These are phyloP conservation scores for Scaptomyza graminum DNA, from an alignment of 1,140 invertebrate genomes.

Conservation along the genomic window DNA sequence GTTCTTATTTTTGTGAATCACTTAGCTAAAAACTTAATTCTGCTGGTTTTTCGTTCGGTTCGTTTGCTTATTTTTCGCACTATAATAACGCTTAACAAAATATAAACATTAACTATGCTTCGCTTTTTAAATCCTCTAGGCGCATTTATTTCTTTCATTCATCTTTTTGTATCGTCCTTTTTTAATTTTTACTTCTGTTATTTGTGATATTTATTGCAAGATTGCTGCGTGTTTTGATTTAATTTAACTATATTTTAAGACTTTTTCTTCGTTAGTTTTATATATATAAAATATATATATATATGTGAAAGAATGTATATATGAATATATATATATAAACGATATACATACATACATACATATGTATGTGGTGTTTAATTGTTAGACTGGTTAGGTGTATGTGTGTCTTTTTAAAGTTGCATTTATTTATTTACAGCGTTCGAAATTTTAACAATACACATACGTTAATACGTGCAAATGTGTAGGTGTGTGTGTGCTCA, in stretches of 20 bases:
- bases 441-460: slow-evolving; percentile 59
- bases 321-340: slow-evolving; percentile 33
- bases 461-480: slow-evolving; percentile 3
- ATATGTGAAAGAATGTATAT: slow-evolving; percentile 35
- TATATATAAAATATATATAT: slow-evolving; percentile 71
- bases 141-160: slow-evolving; percentile 53
- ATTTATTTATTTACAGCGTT: slow-evolving; percentile 66
- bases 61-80: slow-evolving; percentile 49
- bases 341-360: slow-evolving; percentile 32
- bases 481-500: slow-evolving; percentile 3
- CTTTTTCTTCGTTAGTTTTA: slow-evolving; percentile 61
- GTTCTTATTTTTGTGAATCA: slow-evolving; percentile 45
- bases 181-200: slow-evolving; percentile 14
- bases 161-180: slow-evolving; percentile 30
- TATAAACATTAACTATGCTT: slow-evolving; percentile 75
- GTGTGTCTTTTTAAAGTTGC: slow-evolving; percentile 29
- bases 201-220: slow-evolving; percentile 52
- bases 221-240: slow-evolving; percentile 57
- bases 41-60: slow-evolving; percentile 46
- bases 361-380: neutral
- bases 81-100: slow-evolving; percentile 81
- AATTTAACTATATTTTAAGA: slow-evolving; percentile 72
- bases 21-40: slow-evolving; percentile 71
- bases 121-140: slow-evolving; percentile 37
- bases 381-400: slow-evolving; percentile 1